A percentile compares a stretch with the other conserved stretches of the same genome.
Conservation (phyloP, 2,797 vertebrate genomes). For the Danio albolineatus region DNA sequence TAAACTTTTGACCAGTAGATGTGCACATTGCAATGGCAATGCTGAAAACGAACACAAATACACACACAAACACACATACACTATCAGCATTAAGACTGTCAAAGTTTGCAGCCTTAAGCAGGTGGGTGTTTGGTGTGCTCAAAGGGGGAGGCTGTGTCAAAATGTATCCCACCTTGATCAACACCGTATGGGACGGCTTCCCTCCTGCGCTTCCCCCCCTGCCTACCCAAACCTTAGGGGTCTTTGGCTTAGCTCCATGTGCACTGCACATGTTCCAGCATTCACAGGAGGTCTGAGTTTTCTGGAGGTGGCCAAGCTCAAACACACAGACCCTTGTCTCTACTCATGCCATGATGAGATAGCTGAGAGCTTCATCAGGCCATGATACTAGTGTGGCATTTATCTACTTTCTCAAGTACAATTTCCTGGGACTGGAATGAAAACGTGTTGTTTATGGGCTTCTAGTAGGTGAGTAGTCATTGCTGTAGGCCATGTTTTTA, state of each 20-base stretch:
- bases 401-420: conserved; percentile 38
- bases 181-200: conserved; percentile 63
- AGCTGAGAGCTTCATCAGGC: conserved; percentile 51
- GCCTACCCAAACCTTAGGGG: conserved; percentile 53
- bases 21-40: too few relatives aligned
- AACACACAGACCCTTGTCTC: conserved; percentile 30
- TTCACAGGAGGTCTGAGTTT: conserved; percentile 72
- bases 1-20: too few relatives aligned
- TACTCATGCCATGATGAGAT: conserved; percentile 19
- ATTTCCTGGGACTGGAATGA: conserved; percentile 51
- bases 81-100: conserved; percentile 54
- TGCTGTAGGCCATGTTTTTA: neutral
- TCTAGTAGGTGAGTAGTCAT: neutral
- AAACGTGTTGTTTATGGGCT: conserved; percentile 3
- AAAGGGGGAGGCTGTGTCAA: conserved; percentile 66
- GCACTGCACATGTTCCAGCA: conserved; percentile 79
- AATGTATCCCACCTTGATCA: conserved; percentile 67
- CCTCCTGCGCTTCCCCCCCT: conserved; percentile 45
- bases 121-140: conserved; percentile 63
- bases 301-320: conserved; percentile 67
- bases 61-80: conserved; percentile 34
- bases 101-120: conserved; percentile 46
- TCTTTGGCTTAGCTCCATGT: conserved; percentile 71
- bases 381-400: neutral
- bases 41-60: too few relatives aligned